Evolutionary conservation across 1,140 invertebrate species (phyloP).

Genomic region (Asobara japonica): DNA sequence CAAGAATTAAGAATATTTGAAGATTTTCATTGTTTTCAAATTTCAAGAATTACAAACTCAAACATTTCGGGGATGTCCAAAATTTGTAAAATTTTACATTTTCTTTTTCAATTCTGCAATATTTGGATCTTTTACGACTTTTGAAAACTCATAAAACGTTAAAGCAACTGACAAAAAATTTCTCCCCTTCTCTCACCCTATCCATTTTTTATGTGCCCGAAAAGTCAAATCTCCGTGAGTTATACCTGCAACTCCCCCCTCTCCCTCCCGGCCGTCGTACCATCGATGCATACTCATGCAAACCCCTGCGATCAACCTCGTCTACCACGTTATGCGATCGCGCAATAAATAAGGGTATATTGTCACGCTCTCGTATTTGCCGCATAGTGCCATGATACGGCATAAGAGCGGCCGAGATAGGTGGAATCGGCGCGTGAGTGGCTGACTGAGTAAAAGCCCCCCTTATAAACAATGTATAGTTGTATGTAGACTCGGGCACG

Average conservation of each 20-base stretch:
- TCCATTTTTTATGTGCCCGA: no score
- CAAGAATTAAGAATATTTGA: no score
- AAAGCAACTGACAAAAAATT: no score
- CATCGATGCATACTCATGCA: neutral
- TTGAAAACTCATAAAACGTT: no score
- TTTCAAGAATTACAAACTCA: no score
- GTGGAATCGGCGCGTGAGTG: neutral
- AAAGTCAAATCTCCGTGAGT: neutral
- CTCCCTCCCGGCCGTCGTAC: neutral
- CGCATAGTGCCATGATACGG: conserved; percentile 14
- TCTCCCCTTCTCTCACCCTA: neutral
- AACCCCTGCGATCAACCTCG: no score
- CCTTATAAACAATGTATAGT: conserved; percentile 6
- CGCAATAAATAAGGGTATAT: conserved; percentile 30
- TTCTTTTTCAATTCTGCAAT: no score
- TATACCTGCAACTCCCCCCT: neutral
- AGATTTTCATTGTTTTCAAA: no score
- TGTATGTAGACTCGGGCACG: neutral
- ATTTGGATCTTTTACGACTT: no score
- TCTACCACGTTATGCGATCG: conserved; percentile 18
- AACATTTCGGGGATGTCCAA: no score
- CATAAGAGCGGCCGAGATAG: neutral
- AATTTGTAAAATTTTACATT: no score
- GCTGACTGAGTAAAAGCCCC: neutral
- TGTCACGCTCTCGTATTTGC: conserved; percentile 26